Evolutionary conservation across 2,797 vertebrate species (phyloP).

Genomic region (Ciconia nigra): DNA sequence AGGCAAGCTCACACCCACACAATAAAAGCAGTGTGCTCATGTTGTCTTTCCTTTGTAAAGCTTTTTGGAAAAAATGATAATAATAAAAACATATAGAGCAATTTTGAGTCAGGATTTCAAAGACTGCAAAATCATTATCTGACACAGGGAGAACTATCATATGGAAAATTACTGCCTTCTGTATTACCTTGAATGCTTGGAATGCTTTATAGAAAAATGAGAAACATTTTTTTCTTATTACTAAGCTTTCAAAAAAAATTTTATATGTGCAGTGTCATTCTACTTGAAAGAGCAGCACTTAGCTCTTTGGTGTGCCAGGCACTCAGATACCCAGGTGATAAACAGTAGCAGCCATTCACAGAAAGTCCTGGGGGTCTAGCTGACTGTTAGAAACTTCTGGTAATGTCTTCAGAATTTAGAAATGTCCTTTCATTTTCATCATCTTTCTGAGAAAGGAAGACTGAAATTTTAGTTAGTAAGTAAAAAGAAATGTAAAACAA

Average conservation of each 20-base stretch:
- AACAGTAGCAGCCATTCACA: neutral
- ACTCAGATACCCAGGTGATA: neutral
- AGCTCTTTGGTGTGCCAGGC: neutral
- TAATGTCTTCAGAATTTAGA: neutral
- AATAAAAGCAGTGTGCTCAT: neutral
- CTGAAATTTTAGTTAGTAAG: conserved; percentile 35
- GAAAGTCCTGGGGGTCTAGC: neutral
- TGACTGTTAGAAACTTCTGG: neutral
- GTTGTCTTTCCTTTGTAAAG: conserved; percentile 55
- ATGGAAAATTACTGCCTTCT: conserved; percentile 36
- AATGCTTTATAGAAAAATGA: conserved; percentile 22
- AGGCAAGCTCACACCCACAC: neutral
- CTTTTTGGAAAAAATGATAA: conserved; percentile 42
- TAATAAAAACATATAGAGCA: conserved; percentile 45
- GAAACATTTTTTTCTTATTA: neutral
- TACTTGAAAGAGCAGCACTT: neutral
- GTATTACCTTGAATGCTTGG: conserved; percentile 2
- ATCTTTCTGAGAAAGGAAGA: conserved; percentile 24
- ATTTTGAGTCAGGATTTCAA: conserved; percentile 27
- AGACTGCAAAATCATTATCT: conserved; percentile 34
- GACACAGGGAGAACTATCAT: conserved; percentile 4
- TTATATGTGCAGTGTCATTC: neutral
- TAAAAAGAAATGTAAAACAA: neutral
- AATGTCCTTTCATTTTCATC: neutral
- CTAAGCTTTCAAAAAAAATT: neutral